phyloP scores from a whole-genome alignment of 2,113 vertebrate species.

The Chaenogobius annularis region DNA sequence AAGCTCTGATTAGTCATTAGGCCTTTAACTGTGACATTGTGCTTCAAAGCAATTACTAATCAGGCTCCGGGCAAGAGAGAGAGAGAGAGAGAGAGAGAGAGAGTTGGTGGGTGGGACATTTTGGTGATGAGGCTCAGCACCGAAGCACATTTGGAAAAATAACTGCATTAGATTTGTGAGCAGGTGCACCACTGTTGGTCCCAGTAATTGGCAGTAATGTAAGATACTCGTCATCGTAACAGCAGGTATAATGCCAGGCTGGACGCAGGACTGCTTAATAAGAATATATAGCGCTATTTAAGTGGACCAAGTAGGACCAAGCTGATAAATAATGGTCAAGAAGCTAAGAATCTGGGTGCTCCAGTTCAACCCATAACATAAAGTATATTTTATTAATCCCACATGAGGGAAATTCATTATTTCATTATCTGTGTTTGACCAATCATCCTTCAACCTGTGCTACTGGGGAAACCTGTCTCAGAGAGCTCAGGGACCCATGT shows the following conservation, averaged over 20 bases:
- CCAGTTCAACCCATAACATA: not conserved
- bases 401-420: too few relatives aligned
- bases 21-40: conserved; percentile 15
- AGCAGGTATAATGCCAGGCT: not conserved
- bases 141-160: conserved; percentile 8
- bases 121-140: conserved; percentile 1
- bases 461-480: too few relatives aligned
- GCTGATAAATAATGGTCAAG: not conserved
- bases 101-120: conserved; percentile 9
- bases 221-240: not conserved
- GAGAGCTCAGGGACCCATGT: too few relatives aligned
- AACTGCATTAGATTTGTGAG: conserved; percentile 4
- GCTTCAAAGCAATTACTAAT: conserved; percentile 8
- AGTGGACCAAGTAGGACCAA: too few relatives aligned
- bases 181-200: conserved; percentile 5
- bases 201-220: conserved; percentile 10
- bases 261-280: not conserved
- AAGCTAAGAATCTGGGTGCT: not conserved
- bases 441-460: too few relatives aligned
- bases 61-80: not conserved
- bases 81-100: not conserved
- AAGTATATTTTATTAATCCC: too few relatives aligned
- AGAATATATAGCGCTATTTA: not conserved
- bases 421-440: too few relatives aligned
- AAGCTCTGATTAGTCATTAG: conserved; percentile 8